Evolutionary conservation across 2,113 vertebrate species (phyloP).

Genomic region (Circaetus cinerascens): DNA sequence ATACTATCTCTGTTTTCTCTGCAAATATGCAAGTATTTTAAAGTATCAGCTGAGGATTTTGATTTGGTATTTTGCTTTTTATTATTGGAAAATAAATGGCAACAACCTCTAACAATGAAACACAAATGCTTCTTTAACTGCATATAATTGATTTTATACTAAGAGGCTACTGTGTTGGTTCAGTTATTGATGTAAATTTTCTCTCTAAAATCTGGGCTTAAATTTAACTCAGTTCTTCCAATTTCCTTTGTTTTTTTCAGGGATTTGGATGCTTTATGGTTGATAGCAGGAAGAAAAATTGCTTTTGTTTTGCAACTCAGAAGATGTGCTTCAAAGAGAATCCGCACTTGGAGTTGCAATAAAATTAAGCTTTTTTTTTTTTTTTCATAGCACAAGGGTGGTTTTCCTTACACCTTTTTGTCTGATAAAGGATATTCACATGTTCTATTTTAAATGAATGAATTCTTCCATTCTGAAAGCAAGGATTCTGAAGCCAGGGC

Average conservation of each 20-base stretch:
- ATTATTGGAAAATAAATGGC: conserved; percentile 18
- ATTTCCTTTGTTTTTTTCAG: neutral
- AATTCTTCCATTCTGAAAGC: neutral
- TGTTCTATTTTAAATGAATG: neutral
- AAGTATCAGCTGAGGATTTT: neutral
- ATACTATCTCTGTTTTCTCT: conserved; percentile 24
- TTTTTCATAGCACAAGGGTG: rapidly evolving
- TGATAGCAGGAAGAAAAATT: neutral
- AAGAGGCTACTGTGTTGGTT: neutral
- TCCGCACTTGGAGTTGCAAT: neutral
- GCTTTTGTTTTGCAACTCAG: neutral
- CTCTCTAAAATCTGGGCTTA: neutral
- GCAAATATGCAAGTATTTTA: conserved; percentile 40
- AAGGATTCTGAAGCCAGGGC: neutral
- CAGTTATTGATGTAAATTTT: neutral
- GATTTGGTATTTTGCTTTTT: neutral
- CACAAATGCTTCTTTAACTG: neutral
- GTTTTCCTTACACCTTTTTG: neutral
- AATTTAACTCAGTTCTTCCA: neutral
- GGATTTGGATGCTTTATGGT: neutral
- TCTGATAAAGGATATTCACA: neutral
- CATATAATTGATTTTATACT: neutral
- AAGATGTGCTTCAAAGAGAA: neutral
- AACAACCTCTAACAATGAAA: neutral
- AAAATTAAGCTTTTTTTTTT: neutral